Percentiles rank a stretch among this genome's conserved stretches.
These are phyloP conservation scores for Oenanthe oenanthe DNA, from an alignment of 2,113 vertebrate genomes.

Conservation along the genomic window DNA sequence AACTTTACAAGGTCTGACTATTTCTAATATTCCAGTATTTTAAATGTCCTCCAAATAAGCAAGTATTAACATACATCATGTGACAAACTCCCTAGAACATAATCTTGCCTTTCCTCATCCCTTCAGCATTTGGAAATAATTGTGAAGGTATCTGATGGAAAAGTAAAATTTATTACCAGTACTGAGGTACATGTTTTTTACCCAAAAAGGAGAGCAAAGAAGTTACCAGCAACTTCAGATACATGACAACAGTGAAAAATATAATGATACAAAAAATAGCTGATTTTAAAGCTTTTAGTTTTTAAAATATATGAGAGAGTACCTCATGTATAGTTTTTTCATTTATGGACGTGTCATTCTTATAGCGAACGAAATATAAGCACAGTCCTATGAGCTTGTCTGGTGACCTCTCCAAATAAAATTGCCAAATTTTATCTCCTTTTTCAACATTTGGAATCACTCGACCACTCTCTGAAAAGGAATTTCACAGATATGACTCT, in stretches of 20 bases:
- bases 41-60: neutral
- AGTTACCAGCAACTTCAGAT: neutral
- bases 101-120: neutral
- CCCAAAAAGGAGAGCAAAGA: neutral
- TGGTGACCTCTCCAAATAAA: constrained; percentile 73
- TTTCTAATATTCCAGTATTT: neutral
- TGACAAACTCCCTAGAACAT: neutral
- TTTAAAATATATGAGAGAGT: neutral
- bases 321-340: constrained; percentile 81
- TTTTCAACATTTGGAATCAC: constrained; percentile 67
- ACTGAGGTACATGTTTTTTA: neutral
- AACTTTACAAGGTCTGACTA: neutral
- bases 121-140: neutral
- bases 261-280: neutral
- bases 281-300: neutral
- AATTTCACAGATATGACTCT: neutral
- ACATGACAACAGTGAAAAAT: neutral
- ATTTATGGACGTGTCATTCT: constrained; percentile 70
- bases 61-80: neutral
- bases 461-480: constrained; percentile 82
- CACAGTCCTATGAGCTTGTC: constrained; percentile 74
- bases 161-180: neutral
- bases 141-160: neutral
- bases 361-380: constrained; percentile 78
- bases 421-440: constrained; percentile 73